Evolutionary conservation across 2,797 vertebrate species (phyloP).

Genomic region (Macrochelys suwanniensis): DNA sequence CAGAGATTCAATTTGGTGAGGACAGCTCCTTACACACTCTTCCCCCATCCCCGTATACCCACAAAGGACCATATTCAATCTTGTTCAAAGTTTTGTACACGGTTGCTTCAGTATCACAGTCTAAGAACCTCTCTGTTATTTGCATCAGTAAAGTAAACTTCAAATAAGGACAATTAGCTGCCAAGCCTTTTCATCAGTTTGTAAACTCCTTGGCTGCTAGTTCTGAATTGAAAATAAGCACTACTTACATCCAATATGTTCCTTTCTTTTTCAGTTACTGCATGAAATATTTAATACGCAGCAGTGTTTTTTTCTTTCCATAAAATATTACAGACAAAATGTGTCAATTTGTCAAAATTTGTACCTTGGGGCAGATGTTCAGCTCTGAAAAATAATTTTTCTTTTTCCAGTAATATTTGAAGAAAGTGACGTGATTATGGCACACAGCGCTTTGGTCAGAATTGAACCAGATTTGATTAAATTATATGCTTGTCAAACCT

Average conservation of each 20-base stretch:
- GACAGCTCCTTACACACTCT: not conserved
- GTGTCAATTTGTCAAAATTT: conserved; percentile 56
- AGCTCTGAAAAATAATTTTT: conserved; percentile 11
- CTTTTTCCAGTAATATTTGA: not conserved
- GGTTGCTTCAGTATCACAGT: not conserved
- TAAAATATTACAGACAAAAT: conserved; percentile 64
- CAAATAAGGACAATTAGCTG: conserved; percentile 40
- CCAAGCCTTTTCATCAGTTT: conserved; percentile 14
- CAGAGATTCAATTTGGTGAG: not conserved
- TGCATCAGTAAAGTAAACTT: conserved; percentile 31
- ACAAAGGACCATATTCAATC: not conserved
- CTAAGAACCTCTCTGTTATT: not conserved
- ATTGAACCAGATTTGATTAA: not conserved
- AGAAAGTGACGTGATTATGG: conserved; percentile 19
- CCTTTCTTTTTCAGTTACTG: conserved; percentile 34
- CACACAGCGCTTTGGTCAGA: not conserved
- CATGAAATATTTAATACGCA: conserved; percentile 70
- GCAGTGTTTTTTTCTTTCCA: conserved; percentile 40
- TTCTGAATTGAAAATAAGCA: conserved; percentile 49
- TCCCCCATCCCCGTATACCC: not conserved
- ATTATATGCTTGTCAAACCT: not conserved
- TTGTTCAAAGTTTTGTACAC: not conserved
- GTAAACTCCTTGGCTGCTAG: conserved; percentile 13
- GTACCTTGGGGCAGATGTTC: conserved; percentile 46
- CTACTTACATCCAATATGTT: conserved; percentile 25